Evolutionary conservation across 2,113 vertebrate genomes (phyloP), one percentile per base, ranked within the genome.

Genomic region (Romanogobio albipinnatus): DNA sequence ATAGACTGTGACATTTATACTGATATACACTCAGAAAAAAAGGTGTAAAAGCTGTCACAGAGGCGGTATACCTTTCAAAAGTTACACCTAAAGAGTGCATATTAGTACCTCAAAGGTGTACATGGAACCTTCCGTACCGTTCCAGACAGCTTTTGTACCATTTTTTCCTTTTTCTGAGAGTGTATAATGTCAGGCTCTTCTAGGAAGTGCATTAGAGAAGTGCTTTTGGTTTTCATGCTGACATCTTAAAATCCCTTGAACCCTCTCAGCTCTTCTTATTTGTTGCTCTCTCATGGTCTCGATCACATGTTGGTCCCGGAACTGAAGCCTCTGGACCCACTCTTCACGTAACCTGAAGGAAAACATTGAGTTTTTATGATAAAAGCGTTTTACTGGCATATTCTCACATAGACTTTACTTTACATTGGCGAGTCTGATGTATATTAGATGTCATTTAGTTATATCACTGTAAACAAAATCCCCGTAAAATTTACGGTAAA

Each of bases 261-360:
- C 29, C 33, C 66, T 84, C 56, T 85, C 45, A 56, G 85, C 85
- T 76, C 66, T 81, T 33, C 47, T 81, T 10, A 84, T 77, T 4
- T 68, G 13, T 45, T 88, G 81, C 83, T 82, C 86, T 79, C 80
- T 84, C 71, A 9, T 85, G 47, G 11, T 26, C 43, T 71, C 53
- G 10, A 76, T 85, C 76, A 82, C 13, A 14, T 79, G 51, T 29
- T 68, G 61, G 58, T 70, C 84, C 39, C 33, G 86, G 71, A 29
- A 43, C 64, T 71, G 80, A 49, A 90, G 88, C 56, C 80, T 86
- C 73, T 59, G 47, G n/a, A 90, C 9, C 89, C 89, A 90, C 66
- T 90, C 89, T 3, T 87, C 83, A 13, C 86, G 86, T 58, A 90
- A 83, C 81, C 89, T 90, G 85, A 39, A 11, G 66, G 61, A 76